Evolutionary conservation across 30 jellyfish, hydroid and myxozoan species (phyloP).

Genomic region (Mastigias papua): DNA sequence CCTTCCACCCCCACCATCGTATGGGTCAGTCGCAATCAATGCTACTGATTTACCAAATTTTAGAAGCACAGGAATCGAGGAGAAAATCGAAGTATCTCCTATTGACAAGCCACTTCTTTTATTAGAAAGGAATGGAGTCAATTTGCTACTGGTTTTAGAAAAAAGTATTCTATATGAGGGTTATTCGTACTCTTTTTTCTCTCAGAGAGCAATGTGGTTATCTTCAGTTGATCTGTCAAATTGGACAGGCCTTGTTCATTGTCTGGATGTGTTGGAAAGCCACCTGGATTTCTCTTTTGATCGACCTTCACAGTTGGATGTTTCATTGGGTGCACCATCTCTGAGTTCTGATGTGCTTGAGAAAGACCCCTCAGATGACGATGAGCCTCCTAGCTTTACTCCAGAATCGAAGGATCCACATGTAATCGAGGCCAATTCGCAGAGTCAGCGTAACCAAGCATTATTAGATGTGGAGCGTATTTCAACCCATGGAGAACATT

Average conservation of each 20-base stretch:
- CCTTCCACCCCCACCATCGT: constrained; percentile 52
- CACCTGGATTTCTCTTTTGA: constrained; percentile 60
- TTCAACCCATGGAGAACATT: constrained; percentile 58
- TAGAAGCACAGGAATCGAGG: neutral
- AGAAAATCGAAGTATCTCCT: constrained; percentile 18
- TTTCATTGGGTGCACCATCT: constrained; percentile 63
- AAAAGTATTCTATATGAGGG: constrained; percentile 74
- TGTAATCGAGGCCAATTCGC: constrained; percentile 64
- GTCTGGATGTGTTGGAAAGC: constrained; percentile 80
- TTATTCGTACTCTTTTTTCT: constrained; percentile 74
- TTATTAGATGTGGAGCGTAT: constrained; percentile 50
- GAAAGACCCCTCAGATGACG: constrained; percentile 66
- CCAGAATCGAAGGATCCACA: constrained; percentile 78
- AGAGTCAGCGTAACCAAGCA: constrained; percentile 70
- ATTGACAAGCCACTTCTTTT: constrained; percentile 44
- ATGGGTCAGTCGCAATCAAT: constrained; percentile 10
- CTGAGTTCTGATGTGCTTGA: constrained; percentile 63
- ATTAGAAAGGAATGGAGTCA: constrained; percentile 79
- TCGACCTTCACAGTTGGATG: constrained; percentile 70
- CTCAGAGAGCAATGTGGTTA: constrained; percentile 89
- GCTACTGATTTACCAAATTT: constrained; percentile 1
- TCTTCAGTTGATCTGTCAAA: constrained; percentile 69
- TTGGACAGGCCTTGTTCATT: constrained; percentile 87
- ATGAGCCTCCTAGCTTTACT: constrained; percentile 73
- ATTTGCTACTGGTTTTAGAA: constrained; percentile 75